Conservation (phyloP, 2,888 invertebrate species). For the Eurytoma californica region DNA sequence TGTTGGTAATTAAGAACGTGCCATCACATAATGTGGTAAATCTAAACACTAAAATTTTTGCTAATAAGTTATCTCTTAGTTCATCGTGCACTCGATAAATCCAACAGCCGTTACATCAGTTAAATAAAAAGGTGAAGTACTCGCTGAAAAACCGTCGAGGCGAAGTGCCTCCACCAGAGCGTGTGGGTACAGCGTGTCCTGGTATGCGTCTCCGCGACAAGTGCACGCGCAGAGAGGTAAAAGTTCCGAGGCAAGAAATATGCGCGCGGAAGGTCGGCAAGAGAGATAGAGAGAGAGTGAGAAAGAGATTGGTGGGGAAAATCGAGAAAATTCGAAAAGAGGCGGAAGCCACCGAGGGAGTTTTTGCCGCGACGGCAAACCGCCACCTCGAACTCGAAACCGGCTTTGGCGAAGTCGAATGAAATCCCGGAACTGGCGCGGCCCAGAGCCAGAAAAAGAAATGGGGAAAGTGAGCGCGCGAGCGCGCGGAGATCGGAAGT, state of each 20-base stretch:
- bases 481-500: conserved; percentile 25
- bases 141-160: not conserved
- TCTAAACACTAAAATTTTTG: too few species aligned
- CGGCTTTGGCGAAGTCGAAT: conserved; percentile 53
- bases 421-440: conserved; percentile 43
- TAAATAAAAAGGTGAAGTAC: conserved; percentile 1
- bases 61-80: too few species aligned
- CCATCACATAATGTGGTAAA: too few species aligned
- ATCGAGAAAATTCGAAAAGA: conserved; percentile 49
- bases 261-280: not conserved
- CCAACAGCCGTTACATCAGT: conserved; percentile 11
- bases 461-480: conserved; percentile 22
- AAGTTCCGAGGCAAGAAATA: not conserved
- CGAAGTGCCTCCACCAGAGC: not conserved
- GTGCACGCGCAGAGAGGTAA: not conserved
- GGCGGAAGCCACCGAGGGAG: conserved; percentile 39
- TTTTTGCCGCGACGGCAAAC: conserved; percentile 26
- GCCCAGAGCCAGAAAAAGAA: conserved; percentile 22
- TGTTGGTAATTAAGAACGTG: too few species aligned
- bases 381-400: conserved; percentile 27
- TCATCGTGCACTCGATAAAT: conserved; percentile 14
- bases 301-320: conserved; percentile 20
- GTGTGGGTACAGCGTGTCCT: not conserved
- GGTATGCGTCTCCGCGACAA: not conserved
- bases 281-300: not conserved